These are phyloP conservation scores for Mellilla xanthometata DNA, from an alignment of 2,888 invertebrate species.

Conservation along the genomic window DNA sequence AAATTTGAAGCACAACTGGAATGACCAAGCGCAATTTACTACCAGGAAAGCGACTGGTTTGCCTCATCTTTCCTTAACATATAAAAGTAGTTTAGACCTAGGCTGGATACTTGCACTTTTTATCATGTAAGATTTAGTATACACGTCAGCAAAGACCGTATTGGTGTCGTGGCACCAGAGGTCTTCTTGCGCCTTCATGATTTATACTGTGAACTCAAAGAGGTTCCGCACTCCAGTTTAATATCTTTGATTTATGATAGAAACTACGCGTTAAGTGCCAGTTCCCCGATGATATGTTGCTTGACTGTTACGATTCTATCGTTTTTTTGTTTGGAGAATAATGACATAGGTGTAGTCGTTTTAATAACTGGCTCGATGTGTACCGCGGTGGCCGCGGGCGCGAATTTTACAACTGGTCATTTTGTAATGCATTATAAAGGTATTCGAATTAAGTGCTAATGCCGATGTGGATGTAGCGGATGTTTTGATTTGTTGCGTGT, in stretches of 20 bases:
- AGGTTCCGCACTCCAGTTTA: conserved; percentile 80
- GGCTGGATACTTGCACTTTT: conserved; percentile 45
- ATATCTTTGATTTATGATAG: conserved; percentile 83
- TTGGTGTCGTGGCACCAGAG: conserved; percentile 65
- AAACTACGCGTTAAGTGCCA: conserved; percentile 78
- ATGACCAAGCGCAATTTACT: too few relatives aligned
- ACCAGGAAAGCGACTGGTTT: too few relatives aligned
- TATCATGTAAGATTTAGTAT: conserved; percentile 60
- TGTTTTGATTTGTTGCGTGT: conserved; percentile 26
- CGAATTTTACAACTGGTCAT: conserved; percentile 65
- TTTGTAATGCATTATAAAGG: conserved; percentile 59
- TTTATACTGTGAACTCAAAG: conserved; percentile 81
- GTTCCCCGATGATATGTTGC: conserved; percentile 77
- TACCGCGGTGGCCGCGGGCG: conserved; percentile 60
- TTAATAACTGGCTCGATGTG: conserved; percentile 67
- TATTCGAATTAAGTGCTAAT: conserved; percentile 47
- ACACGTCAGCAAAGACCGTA: conserved; percentile 67
- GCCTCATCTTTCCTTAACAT: too few relatives aligned
- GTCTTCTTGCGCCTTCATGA: conserved; percentile 72
- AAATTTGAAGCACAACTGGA: too few relatives aligned
- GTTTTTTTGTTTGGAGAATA: conserved; percentile 72
- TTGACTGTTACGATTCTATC: conserved; percentile 71
- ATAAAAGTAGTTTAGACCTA: too few relatives aligned
- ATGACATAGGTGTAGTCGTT: conserved; percentile 76
- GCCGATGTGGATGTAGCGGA: conserved; percentile 32